Evolutionary conservation across 2,888 invertebrate genomes (phyloP).

Genomic region (Galerucella pusilla): DNA sequence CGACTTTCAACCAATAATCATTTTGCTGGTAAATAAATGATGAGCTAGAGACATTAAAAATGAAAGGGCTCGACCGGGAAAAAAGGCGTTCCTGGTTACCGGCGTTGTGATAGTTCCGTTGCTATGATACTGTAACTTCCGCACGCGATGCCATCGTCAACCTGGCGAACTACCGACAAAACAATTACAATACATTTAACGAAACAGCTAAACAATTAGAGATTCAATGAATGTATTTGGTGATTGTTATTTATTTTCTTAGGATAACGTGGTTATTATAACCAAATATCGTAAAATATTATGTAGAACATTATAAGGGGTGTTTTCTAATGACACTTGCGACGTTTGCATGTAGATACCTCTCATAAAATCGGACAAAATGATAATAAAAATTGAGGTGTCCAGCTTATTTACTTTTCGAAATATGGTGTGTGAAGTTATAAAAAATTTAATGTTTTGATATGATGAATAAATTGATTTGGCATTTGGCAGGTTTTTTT

Average conservation of each 20-base stretch:
- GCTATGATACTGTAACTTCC: slow-evolving; percentile 58
- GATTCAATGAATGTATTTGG: slow-evolving; percentile 26
- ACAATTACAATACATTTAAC: slow-evolving; percentile 44
- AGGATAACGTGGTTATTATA: slow-evolving; percentile 4
- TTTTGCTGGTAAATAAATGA: slow-evolving; percentile 63
- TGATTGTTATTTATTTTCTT: slow-evolving; percentile 6
- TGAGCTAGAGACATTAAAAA: slow-evolving; percentile 61
- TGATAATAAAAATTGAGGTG: no score
- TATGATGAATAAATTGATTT: no score
- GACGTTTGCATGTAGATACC: no score
- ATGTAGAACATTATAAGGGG: no score
- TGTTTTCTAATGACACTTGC: no score
- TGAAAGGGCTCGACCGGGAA: slow-evolving; percentile 57
- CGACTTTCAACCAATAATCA: slow-evolving; percentile 60
- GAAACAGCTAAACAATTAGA: slow-evolving; percentile 30
- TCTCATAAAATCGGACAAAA: no score
- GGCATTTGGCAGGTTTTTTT: no score
- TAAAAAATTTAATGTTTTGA: no score
- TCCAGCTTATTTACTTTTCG: no score
- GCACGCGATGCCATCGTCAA: slow-evolving; percentile 65
- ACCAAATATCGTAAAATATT: neutral
- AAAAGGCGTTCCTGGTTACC: slow-evolving; percentile 47
- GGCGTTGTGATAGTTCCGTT: slow-evolving; percentile 62
- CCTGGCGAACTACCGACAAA: slow-evolving; percentile 55
- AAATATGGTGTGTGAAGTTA: no score